Evolutionary conservation across 2,888 invertebrate genomes (phyloP).

Genomic region (Phaedon cochleariae): DNA sequence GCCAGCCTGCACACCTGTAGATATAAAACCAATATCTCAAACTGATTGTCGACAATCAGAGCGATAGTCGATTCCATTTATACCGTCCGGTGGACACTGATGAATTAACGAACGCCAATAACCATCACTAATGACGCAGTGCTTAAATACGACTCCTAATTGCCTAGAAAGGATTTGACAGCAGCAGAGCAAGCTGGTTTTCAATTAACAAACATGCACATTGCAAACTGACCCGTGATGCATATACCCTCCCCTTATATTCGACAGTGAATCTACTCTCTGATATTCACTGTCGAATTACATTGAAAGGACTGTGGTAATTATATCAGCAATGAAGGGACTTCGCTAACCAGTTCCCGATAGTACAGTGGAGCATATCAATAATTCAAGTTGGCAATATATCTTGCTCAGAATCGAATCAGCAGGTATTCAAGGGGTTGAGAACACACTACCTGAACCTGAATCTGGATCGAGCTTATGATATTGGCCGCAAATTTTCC

Average conservation of each 20-base stretch:
- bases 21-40: background rate
- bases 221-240: slow-evolving; percentile 30
- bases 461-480: too few species aligned
- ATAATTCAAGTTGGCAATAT: too few species aligned
- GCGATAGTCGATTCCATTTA: slow-evolving; percentile 19
- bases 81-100: slow-evolving; percentile 20
- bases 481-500: too few species aligned
- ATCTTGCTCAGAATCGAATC: too few species aligned
- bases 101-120: slow-evolving; percentile 24
- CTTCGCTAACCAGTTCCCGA: too few species aligned
- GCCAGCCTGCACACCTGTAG: background rate
- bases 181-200: slow-evolving; percentile 24
- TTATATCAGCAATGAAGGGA: too few species aligned
- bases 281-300: too few species aligned
- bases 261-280: slow-evolving; percentile 38
- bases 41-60: slow-evolving; percentile 5
- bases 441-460: too few species aligned
- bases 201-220: slow-evolving; percentile 34
- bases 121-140: slow-evolving; percentile 15
- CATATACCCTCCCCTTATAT: slow-evolving; percentile 31
- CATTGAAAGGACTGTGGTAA: too few species aligned
- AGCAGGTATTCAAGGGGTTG: too few species aligned
- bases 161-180: slow-evolving; percentile 34
- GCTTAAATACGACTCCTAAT: slow-evolving; percentile 26
- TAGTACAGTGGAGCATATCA: too few species aligned